Percentiles rank a stretch among this genome's conserved stretches.
Evolutionary conservation across 1,140 invertebrate species (phyloP).

Genomic region (Pseudomyrmex dendroicus): DNA sequence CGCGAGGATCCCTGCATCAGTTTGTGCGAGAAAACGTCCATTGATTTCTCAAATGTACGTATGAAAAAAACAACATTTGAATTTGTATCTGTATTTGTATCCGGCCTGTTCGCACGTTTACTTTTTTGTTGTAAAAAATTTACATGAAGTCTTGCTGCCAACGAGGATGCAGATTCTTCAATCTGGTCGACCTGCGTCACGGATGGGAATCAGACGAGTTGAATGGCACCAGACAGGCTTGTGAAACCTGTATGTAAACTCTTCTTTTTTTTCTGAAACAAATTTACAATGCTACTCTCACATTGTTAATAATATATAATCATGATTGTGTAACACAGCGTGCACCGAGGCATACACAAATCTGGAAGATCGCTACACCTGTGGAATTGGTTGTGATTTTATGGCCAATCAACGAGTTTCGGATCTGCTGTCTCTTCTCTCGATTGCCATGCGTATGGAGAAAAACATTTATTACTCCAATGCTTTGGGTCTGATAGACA

Average conservation of each 20-base stretch:
- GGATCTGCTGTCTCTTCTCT: conserved; percentile 75
- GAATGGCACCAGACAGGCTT: conserved; percentile 79
- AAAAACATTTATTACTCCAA: conserved; percentile 78
- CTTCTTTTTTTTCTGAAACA: background rate
- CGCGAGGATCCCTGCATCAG: conserved; percentile 78
- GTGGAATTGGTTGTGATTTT: conserved; percentile 80
- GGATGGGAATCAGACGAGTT: conserved; percentile 71
- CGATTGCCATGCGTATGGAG: conserved; percentile 77
- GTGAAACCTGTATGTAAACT: conserved; percentile 77
- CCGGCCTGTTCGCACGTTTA: too few species aligned
- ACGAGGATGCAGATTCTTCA: conserved; percentile 83
- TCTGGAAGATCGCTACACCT: conserved; percentile 77
- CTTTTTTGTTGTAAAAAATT: conserved; percentile 72
- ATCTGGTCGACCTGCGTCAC: conserved; percentile 77
- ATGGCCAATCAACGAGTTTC: conserved; percentile 80
- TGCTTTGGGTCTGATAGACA: conserved; percentile 77
- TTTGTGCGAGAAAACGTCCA: conserved; percentile 77
- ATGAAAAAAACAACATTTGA: background rate
- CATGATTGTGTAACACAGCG: conserved; percentile 69
- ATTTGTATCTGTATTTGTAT: too few species aligned
- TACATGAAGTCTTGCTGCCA: conserved; percentile 81
- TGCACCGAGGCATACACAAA: conserved; percentile 81
- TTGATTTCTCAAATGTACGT: conserved; percentile 66
- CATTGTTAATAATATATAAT: background rate
- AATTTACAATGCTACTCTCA: background rate